phyloP scores from a whole-genome alignment of 2,888 invertebrate species.

The Ptychoptera albimana region DNA sequence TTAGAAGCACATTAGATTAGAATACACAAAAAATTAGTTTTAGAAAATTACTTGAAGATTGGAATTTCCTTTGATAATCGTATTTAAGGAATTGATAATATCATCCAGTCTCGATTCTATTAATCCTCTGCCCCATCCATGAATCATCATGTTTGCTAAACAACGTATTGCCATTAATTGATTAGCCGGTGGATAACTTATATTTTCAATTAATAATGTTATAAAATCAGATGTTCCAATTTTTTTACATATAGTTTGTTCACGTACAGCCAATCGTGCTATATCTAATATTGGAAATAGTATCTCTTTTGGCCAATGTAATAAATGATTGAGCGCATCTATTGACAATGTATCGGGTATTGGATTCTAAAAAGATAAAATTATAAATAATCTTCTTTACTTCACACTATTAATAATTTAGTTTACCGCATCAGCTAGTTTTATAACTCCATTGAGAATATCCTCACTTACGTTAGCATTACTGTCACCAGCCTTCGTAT shows the following conservation, averaged over 20 bases:
- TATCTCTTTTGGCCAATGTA: conserved; percentile 62
- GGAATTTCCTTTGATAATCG: conserved; percentile 23
- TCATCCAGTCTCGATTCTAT: conserved; percentile 17
- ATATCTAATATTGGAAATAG: conserved; percentile 84
- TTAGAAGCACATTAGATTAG: not conserved
- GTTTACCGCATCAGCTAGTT: conserved; percentile 36
- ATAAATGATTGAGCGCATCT: conserved; percentile 39
- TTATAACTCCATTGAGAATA: conserved; percentile 43
- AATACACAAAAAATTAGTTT: not conserved
- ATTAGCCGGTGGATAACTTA: conserved; percentile 41
- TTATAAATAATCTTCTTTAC: not conserved
- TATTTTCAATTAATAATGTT: conserved; percentile 25
- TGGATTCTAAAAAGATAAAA: conserved; percentile 8
- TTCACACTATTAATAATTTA: not conserved
- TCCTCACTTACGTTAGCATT: conserved; percentile 35
- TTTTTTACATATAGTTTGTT: conserved; percentile 40
- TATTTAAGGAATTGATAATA: conserved; percentile 17
- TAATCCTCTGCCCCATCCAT: conserved; percentile 25
- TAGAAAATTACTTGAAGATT: conserved; percentile 20
- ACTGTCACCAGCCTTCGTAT: conserved; percentile 40
- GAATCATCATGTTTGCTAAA: conserved; percentile 66
- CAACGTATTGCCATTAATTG: conserved; percentile 63
- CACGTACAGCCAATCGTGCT: conserved; percentile 64
- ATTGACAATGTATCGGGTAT: conserved; percentile 32
- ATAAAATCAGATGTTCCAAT: conserved; percentile 33